Percentiles rank a stretch among this genome's conserved stretches.
Conservation (phyloP, 2,888 invertebrate species). For the Apotomis betuletana region DNA sequence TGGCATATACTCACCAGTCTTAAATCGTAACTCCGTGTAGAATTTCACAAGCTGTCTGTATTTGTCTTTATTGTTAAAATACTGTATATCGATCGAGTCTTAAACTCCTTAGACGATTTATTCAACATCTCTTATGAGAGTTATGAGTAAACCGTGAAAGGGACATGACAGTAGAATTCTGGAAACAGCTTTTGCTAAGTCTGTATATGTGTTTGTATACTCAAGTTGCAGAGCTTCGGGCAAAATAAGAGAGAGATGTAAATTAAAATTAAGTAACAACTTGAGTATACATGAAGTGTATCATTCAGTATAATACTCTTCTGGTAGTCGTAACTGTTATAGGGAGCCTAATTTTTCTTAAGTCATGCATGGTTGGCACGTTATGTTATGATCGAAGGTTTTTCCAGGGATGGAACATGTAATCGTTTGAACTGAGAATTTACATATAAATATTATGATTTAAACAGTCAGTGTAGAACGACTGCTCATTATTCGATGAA, state of each 20-base stretch:
- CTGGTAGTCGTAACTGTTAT: slow-evolving; percentile 1
- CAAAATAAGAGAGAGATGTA: not conserved
- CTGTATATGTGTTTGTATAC: slow-evolving; percentile 6
- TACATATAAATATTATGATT: too few species aligned
- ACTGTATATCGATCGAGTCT: not conserved
- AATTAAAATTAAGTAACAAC: slow-evolving; percentile 4
- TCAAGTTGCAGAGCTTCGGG: not conserved
- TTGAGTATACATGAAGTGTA: slow-evolving; percentile 1
- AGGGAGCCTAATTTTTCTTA: slow-evolving; percentile 7
- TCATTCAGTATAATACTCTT: slow-evolving; percentile 1
- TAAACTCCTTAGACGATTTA: not conserved
- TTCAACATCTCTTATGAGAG: not conserved
- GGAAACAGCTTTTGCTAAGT: not conserved
- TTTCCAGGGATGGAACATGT: not conserved
- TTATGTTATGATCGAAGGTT: not conserved
- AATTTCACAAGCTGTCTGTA: too few species aligned
- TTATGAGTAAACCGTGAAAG: not conserved
- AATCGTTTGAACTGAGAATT: not conserved
- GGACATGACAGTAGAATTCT: too few species aligned
- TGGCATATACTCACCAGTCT: too few species aligned
- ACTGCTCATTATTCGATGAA: too few species aligned
- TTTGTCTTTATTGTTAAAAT: not conserved
- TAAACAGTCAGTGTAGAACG: too few species aligned
- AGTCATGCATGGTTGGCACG: not conserved
- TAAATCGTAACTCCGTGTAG: too few species aligned